Percentiles rank a stretch among this genome's conserved stretches.
phyloP scores from a whole-genome alignment of 64 coral and sea anemone species.

The Hydrozoanthus tunicans region DNA sequence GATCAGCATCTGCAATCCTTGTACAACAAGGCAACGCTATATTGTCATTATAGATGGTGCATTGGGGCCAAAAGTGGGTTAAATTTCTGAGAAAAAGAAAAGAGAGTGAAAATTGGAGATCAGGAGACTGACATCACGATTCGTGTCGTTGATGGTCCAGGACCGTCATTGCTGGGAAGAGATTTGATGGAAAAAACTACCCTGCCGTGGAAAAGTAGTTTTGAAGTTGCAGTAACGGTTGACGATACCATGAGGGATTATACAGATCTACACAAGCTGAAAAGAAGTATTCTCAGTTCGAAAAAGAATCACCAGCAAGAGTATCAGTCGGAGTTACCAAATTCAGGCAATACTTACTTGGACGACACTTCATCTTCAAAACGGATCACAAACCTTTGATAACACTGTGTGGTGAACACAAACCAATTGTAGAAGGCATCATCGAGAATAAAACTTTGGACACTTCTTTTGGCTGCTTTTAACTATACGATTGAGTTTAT shows the following conservation, averaged over 20 bases:
- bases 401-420: neutral
- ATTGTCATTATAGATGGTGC: too few species aligned
- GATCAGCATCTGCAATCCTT: too few species aligned
- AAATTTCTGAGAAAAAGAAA: neutral
- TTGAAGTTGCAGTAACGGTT: neutral
- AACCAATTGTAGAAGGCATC: neutral
- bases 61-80: too few species aligned
- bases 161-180: slow-evolving; percentile 28
- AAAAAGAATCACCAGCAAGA: slow-evolving; percentile 6
- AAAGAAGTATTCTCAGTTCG: slow-evolving; percentile 13
- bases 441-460: slow-evolving; percentile 5
- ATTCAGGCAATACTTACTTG: neutral
- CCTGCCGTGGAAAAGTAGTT: slow-evolving; percentile 16
- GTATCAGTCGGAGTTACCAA: neutral
- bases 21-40: too few species aligned
- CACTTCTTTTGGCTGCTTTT: neutral
- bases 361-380: slow-evolving; percentile 14
- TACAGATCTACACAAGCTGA: slow-evolving; percentile 22
- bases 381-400: slow-evolving; percentile 17
- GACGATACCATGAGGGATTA: slow-evolving; percentile 21
- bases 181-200: slow-evolving; percentile 33
- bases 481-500: slow-evolving; percentile 23
- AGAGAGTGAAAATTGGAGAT: slow-evolving; percentile 11
- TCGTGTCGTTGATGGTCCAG: slow-evolving; percentile 24
- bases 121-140: slow-evolving; percentile 26